Percentiles rank a stretch among this genome's conserved stretches.
These are phyloP conservation scores for Tribolium madens DNA, from an alignment of 1,140 invertebrate species.

Conservation along the genomic window DNA sequence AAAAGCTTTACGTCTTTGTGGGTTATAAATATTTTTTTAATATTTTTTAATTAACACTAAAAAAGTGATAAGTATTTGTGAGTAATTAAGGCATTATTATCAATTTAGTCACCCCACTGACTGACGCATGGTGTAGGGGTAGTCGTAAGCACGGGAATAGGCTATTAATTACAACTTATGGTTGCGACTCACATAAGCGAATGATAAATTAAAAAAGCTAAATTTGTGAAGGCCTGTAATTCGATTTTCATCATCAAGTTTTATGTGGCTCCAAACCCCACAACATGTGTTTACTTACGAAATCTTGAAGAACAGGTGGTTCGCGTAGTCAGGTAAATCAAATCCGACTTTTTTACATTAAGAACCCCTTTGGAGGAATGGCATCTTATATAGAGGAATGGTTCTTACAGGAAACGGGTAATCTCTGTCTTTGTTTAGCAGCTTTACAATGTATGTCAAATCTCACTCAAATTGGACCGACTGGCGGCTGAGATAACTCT, in stretches of 20 bases:
- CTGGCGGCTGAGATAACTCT: neutral
- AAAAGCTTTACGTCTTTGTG: too few relatives aligned
- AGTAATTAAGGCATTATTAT: too few relatives aligned
- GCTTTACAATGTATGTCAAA: conserved; percentile 46
- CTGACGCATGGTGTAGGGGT: neutral
- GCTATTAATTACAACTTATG: too few relatives aligned
- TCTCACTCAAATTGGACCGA: conserved; percentile 30
- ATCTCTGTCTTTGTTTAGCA: conserved; percentile 51
- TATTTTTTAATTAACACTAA: too few relatives aligned
- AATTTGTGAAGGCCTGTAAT: conserved; percentile 7
- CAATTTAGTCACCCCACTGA: neutral
- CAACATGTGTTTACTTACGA: conserved; percentile 31
- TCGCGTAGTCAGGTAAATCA: conserved; percentile 31
- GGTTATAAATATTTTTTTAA: too few relatives aligned
- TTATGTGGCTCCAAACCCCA: conserved; percentile 10
- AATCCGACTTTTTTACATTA: conserved; percentile 37
- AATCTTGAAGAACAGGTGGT: conserved; percentile 32
- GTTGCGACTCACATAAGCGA: neutral
- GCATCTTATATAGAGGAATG: conserved; percentile 1
- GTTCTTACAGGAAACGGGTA: conserved; percentile 48
- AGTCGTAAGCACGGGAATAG: too few relatives aligned
- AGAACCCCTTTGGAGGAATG: conserved; percentile 12
- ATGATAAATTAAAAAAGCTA: conserved; percentile 15
- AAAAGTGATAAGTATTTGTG: too few relatives aligned
- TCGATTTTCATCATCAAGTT: conserved; percentile 31